Evolutionary conservation across 37 sponge, comb jelly and placozoan genomes (phyloP).

Genomic region (Geodia barretti): DNA sequence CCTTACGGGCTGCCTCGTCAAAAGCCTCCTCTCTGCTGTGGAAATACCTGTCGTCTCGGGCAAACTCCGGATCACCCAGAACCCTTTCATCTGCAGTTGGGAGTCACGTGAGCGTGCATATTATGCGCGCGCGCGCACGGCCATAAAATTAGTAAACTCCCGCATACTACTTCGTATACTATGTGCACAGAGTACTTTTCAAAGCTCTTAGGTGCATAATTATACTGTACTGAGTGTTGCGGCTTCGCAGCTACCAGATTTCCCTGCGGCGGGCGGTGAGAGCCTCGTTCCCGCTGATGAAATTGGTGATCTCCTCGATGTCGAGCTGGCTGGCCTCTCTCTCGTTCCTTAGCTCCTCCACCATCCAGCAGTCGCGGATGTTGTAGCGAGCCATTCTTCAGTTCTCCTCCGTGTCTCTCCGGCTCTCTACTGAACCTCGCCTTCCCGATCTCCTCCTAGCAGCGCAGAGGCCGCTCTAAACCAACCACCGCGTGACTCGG

Average conservation of each 20-base stretch:
- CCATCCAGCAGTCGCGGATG: constrained; percentile 15
- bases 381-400: background rate
- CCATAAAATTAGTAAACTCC: no score
- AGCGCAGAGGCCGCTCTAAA: constrained; percentile 96
- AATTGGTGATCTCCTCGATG: constrained; percentile 47
- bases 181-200: no score
- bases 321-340: constrained; percentile 54
- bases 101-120: no score
- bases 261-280: constrained; percentile 48
- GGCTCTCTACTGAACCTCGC: no score
- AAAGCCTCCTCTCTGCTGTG: constrained; percentile 68
- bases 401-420: no score
- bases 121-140: no score
- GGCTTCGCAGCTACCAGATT: constrained; percentile 29
- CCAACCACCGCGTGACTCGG: constrained; percentile 94
- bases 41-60: constrained; percentile 44
- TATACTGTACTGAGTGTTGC: no score
- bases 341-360: constrained; percentile 61
- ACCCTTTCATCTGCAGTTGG: constrained; percentile 45
- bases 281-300: constrained; percentile 70
- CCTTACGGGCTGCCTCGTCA: constrained; percentile 48
- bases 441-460: constrained; percentile 82
- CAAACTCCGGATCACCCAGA: constrained; percentile 51
- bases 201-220: no score
- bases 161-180: no score